These are phyloP conservation scores for Euborellia annulipes DNA, from an alignment of 1,140 invertebrate genomes.

Conservation along the genomic window DNA sequence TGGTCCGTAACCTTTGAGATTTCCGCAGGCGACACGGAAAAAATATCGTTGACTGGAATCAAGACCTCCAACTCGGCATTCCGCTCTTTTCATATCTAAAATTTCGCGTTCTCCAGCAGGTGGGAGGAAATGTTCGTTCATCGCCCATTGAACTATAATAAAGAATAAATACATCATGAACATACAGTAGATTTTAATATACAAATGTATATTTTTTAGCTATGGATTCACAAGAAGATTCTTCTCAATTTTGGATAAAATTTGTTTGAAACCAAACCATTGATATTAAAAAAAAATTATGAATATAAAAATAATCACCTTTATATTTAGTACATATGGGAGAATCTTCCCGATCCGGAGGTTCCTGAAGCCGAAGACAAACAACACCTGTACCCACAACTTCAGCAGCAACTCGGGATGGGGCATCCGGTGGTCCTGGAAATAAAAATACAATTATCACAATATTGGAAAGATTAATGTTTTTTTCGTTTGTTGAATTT, in stretches of 20 bases:
- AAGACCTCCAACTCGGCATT: conserved; percentile 40
- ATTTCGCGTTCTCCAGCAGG: conserved; percentile 57
- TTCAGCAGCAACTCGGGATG: conserved; percentile 58
- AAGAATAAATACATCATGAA: conserved; percentile 6
- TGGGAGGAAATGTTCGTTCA: conserved; percentile 57
- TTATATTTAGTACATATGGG: conserved; percentile 79
- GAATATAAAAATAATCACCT: conserved; percentile 51
- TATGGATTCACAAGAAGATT: too few relatives aligned
- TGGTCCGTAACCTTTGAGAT: conserved; percentile 80
- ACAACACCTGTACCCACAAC: conserved; percentile 68
- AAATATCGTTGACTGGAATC: conserved; percentile 70
- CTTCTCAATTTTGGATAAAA: conserved; percentile 4
- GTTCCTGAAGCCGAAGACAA: conserved; percentile 54
- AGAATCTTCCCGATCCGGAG: conserved; percentile 39
- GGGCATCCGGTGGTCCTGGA: conserved; percentile 63
- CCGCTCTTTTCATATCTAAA: conserved; percentile 40
- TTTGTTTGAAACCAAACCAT: conserved; percentile 1
- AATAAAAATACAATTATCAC: too few relatives aligned
- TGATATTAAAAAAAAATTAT: not conserved
- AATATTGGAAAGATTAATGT: too few relatives aligned
- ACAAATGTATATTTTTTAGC: not conserved
- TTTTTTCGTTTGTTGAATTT: too few relatives aligned
- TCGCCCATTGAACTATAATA: conserved; percentile 62
- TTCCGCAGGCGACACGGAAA: conserved; percentile 71
- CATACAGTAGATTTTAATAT: not conserved